Percentiles rank a stretch among this genome's conserved stretches.
These are phyloP conservation scores for Lagopus muta DNA, from an alignment of 2,113 vertebrate genomes.

Conservation along the genomic window DNA sequence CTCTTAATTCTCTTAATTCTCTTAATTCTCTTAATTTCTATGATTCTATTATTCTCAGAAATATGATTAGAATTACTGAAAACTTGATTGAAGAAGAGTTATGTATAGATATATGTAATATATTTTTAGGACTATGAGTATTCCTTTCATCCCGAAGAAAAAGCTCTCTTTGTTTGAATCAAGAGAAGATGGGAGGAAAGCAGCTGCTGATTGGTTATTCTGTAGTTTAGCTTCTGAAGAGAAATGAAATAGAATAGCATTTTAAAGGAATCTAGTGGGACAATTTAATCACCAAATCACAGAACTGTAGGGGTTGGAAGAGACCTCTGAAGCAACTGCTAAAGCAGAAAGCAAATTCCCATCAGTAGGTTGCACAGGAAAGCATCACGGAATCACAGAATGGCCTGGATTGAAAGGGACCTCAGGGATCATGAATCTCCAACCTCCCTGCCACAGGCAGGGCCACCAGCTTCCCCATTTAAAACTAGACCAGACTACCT, in stretches of 20 bases:
- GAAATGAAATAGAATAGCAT: neutral
- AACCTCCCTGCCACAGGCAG: too few relatives aligned
- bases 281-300: neutral
- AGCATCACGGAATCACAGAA: too few relatives aligned
- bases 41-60: neutral
- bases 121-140: neutral
- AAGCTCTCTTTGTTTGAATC: neutral
- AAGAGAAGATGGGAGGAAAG: neutral
- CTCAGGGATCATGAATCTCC: too few relatives aligned
- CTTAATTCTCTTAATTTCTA: neutral
- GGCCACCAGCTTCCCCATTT: too few relatives aligned
- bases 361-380: too few relatives aligned
- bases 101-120: neutral
- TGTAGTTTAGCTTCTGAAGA: neutral
- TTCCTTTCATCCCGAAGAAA: neutral
- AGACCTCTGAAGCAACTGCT: too few relatives aligned
- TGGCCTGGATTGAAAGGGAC: too few relatives aligned
- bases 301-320: too few relatives aligned
- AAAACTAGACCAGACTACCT: too few relatives aligned
- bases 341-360: too few relatives aligned
- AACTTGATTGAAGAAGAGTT: neutral
- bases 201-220: neutral
- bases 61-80: neutral
- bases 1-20: too few relatives aligned
- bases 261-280: neutral